phyloP scores from a whole-genome alignment of 2,113 vertebrate species.

The Prochilodus magdalenae region DNA sequence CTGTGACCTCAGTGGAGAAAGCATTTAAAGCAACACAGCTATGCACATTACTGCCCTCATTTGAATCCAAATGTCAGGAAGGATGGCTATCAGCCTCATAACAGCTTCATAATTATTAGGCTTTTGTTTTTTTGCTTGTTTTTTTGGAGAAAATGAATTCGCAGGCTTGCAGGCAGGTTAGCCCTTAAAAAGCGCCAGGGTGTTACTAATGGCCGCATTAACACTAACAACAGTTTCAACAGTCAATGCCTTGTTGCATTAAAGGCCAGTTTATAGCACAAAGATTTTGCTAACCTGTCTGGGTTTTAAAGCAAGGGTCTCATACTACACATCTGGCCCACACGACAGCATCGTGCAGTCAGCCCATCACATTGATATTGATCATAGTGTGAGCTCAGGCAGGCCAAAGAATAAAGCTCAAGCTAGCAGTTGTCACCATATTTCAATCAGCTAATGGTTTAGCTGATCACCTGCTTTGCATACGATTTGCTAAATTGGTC shows the following conservation, averaged over 20 bases:
- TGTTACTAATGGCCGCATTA: conserved; percentile 17
- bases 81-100: conserved; percentile 34
- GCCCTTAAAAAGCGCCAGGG: conserved; percentile 5
- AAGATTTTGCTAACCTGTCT: neutral
- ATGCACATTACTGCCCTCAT: conserved; percentile 34
- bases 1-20: conserved; percentile 41
- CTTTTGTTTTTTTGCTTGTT: neutral
- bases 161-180: neutral
- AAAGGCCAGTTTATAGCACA: conserved; percentile 1
- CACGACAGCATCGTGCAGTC: too few relatives aligned
- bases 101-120: conserved; percentile 3
- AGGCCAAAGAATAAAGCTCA: too few relatives aligned
- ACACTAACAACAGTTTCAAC: conserved; percentile 20
- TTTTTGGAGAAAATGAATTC: conserved; percentile 39
- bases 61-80: conserved; percentile 52
- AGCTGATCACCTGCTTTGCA: too few relatives aligned
- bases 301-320: neutral
- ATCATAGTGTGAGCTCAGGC: too few relatives aligned
- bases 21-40: conserved; percentile 31
- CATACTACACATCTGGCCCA: too few relatives aligned
- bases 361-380: too few relatives aligned
- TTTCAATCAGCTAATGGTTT: too few relatives aligned
- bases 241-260: neutral
- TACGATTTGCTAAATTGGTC: too few relatives aligned
- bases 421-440: too few relatives aligned